phyloP scores from a whole-genome alignment of 2,888 invertebrate genomes.

The Pyrgus malvae region DNA sequence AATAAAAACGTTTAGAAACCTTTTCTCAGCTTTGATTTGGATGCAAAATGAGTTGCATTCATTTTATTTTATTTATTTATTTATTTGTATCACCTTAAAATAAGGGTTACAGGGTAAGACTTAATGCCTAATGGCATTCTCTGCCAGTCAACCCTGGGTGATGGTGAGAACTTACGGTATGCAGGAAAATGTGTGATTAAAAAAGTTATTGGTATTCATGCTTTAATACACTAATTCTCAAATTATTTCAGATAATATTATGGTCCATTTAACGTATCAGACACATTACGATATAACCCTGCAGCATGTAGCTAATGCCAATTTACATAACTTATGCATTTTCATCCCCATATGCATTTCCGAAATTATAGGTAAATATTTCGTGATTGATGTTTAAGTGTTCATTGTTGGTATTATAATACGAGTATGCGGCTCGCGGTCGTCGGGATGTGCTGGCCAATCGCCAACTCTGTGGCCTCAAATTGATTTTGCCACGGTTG shows the following conservation, averaged over 20 bases:
- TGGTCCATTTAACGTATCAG: neutral
- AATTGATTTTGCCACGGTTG: constrained; percentile 72
- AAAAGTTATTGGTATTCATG: too few species aligned
- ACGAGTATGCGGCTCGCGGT: constrained; percentile 54
- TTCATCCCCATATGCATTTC: constrained; percentile 9
- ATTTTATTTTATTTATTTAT: too few species aligned
- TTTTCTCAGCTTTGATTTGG: too few species aligned
- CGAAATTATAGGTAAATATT: constrained; percentile 35
- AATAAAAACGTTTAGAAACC: too few species aligned
- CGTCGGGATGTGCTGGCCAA: constrained; percentile 55
- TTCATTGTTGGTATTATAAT: constrained; percentile 47
- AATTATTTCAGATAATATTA: constrained; percentile 3
- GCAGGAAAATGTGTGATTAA: too few species aligned
- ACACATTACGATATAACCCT: constrained; percentile 8
- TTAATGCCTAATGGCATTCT: too few species aligned
- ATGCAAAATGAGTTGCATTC: too few species aligned
- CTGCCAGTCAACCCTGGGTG: too few species aligned
- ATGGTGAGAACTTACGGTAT: too few species aligned
- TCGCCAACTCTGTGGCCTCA: constrained; percentile 68
- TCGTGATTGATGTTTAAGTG: constrained; percentile 44
- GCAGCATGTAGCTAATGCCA: constrained; percentile 3
- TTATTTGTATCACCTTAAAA: too few species aligned
- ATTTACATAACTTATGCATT: constrained; percentile 16
- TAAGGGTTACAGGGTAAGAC: too few species aligned
- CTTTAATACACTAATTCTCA: too few species aligned